Conservation (phyloP, 2,113 vertebrate genomes). For the Bolborhynchus lineola region DNA sequence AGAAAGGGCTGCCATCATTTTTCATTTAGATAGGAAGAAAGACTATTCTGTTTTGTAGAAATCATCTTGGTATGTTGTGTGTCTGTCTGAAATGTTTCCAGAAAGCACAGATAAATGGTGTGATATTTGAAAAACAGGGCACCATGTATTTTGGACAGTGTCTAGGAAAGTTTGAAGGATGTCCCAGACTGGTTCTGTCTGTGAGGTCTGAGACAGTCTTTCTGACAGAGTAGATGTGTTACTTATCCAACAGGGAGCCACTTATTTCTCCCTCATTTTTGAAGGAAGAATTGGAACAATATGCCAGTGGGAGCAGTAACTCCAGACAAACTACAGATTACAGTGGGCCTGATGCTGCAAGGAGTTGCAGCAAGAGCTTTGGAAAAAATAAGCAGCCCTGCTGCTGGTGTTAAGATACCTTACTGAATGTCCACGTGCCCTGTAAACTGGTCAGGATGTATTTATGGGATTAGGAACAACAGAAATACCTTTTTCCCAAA, state of each 20-base stretch:
- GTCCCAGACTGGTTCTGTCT: constrained; percentile 27
- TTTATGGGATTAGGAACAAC: not conserved
- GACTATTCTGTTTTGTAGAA: constrained; percentile 18
- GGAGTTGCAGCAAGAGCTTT: not conserved
- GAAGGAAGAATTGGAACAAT: not conserved
- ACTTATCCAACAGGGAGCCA: constrained; percentile 21
- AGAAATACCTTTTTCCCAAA: not conserved
- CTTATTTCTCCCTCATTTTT: not conserved
- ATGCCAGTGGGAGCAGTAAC: not conserved
- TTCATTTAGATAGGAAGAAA: constrained; percentile 48
- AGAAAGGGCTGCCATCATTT: constrained; percentile 24
- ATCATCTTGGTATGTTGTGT: constrained; percentile 11
- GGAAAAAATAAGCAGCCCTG: not conserved
- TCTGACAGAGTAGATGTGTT: constrained; percentile 12
- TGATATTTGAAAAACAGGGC: constrained; percentile 54
- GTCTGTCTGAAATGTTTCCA: constrained; percentile 52
- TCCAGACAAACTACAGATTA: not conserved
- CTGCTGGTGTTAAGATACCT: not conserved
- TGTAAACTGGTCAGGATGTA: not conserved
- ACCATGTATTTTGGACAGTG: constrained; percentile 48
- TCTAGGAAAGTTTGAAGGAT: constrained; percentile 45
- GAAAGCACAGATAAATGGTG: constrained; percentile 52
- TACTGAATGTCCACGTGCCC: not conserved
- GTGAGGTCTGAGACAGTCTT: constrained; percentile 36
- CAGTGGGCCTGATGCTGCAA: not conserved